phyloP scores from a whole-genome alignment of 2,113 vertebrate genomes.

The Zosterops hypoxanthus region DNA sequence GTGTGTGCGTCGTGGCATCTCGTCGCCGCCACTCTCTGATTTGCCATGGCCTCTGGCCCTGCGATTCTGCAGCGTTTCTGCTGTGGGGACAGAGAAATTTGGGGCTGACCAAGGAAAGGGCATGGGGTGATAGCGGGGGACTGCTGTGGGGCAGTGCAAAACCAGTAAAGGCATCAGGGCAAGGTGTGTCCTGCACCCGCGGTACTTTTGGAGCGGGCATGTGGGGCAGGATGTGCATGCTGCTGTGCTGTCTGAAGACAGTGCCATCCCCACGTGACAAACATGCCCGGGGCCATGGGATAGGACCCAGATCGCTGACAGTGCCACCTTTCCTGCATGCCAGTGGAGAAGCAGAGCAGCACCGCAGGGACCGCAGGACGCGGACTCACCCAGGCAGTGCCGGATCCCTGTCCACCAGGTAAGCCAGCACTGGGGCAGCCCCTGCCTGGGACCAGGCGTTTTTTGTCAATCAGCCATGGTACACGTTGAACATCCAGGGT shows the following conservation, averaged over 20 bases:
- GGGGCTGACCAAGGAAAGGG: neutral
- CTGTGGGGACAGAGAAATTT: neutral
- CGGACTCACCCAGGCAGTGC: neutral
- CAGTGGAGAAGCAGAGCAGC: neutral
- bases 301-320: fast-evolving
- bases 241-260: fast-evolving
- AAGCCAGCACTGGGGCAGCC: neutral
- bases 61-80: neutral
- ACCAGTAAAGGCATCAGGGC: neutral
- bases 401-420: neutral
- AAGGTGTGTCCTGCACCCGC: neutral
- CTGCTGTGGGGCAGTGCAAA: fast-evolving
- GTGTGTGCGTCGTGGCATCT: neutral
- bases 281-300: fast-evolving
- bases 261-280: fast-evolving
- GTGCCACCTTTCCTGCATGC: neutral
- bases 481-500: neutral
- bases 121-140: fast-evolving
- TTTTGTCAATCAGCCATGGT: neutral
- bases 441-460: fast-evolving
- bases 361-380: neutral
- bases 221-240: fast-evolving
- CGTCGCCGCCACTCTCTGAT: neutral
- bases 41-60: neutral
- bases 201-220: fast-evolving